Percentiles rank a stretch among this genome's conserved stretches.
These are phyloP conservation scores for Drosophila trapezifrons DNA, from an alignment of 1,140 invertebrate genomes.

Conservation along the genomic window DNA sequence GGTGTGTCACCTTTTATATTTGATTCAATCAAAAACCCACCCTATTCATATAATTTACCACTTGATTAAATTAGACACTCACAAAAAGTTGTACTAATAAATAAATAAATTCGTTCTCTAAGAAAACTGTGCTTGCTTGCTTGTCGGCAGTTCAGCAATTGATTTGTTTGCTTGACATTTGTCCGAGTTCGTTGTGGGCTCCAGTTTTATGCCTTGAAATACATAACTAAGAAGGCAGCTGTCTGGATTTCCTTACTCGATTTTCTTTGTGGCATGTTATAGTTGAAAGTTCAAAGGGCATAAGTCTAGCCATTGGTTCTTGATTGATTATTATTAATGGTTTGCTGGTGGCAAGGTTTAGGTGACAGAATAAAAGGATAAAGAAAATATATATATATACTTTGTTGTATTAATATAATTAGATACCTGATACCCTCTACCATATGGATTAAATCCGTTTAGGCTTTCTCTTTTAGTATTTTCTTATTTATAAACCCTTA, in stretches of 20 bases:
- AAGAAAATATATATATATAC: not conserved
- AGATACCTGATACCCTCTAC: not conserved
- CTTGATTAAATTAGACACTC: slow-evolving; percentile 47
- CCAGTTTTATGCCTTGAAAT: slow-evolving; percentile 4
- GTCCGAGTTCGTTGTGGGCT: not conserved
- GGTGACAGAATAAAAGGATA: not conserved
- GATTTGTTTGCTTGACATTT: slow-evolving; percentile 45
- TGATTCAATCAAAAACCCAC: slow-evolving; percentile 45
- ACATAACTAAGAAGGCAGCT: slow-evolving; percentile 35
- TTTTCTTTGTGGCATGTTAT: not conserved
- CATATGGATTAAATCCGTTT: slow-evolving; percentile 1
- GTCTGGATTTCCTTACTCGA: slow-evolving; percentile 14
- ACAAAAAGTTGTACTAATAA: slow-evolving; percentile 23
- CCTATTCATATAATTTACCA: slow-evolving; percentile 40
- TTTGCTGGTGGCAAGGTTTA: not conserved
- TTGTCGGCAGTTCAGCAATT: slow-evolving; percentile 39
- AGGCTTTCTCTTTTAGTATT: not conserved
- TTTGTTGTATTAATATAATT: not conserved
- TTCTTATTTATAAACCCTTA: slow-evolving; percentile 3
- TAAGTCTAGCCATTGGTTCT: not conserved
- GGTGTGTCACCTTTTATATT: slow-evolving; percentile 8
- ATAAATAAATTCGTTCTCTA: slow-evolving; percentile 22
- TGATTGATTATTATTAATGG: slow-evolving; percentile 31
- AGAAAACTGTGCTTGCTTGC: slow-evolving; percentile 4
- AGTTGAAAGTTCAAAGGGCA: slow-evolving; percentile 24